Percentiles rank a stretch among this genome's conserved stretches.
Evolutionary conservation across 1,140 invertebrate species (phyloP).

Genomic region (Samia ricini): DNA sequence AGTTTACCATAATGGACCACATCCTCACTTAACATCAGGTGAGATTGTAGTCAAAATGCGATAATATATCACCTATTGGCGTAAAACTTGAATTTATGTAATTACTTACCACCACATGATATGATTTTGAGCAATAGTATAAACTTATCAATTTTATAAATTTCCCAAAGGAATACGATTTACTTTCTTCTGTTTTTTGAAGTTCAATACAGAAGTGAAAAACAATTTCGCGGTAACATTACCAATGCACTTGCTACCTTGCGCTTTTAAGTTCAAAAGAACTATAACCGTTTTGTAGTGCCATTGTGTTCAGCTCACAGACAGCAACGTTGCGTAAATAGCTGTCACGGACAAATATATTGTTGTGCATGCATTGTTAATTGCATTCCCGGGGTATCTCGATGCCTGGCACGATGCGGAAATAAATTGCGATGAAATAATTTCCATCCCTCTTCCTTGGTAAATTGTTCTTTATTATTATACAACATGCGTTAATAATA

Average conservation of each 20-base stretch:
- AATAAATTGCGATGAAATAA: neutral
- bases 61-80: too few relatives aligned
- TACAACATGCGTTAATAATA: neutral
- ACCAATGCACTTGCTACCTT: neutral
- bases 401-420: neutral
- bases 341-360: conserved; percentile 32
- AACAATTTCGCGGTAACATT: neutral
- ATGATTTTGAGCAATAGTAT: too few relatives aligned
- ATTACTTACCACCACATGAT: too few relatives aligned
- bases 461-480: neutral
- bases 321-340: conserved; percentile 14
- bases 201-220: neutral
- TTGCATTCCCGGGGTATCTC: conserved; percentile 25
- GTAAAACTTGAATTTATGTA: too few relatives aligned
- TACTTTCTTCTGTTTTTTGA: neutral
- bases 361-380: conserved; percentile 26
- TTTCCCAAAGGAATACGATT: neutral
- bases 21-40: too few relatives aligned
- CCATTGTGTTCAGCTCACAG: neutral
- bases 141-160: neutral
- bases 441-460: neutral
- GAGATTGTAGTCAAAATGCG: too few relatives aligned
- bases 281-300: neutral
- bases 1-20: too few relatives aligned
- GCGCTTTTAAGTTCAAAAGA: neutral